Conservation (phyloP, 2,888 invertebrate genomes). For the Drosophila mercatorum region DNA sequence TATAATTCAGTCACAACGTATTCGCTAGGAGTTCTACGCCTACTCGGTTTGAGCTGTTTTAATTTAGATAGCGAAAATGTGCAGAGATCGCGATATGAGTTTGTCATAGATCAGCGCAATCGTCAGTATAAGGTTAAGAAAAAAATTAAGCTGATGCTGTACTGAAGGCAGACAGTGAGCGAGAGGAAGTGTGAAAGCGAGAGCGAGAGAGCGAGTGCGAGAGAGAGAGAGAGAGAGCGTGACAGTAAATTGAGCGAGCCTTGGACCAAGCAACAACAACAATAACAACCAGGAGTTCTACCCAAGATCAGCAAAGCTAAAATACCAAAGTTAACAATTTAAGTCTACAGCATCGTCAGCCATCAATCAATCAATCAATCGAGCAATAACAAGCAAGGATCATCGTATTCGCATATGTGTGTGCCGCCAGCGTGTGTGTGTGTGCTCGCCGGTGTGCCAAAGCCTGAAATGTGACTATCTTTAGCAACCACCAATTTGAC, state of each 20-base stretch:
- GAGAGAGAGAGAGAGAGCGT: not conserved
- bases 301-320: slow-evolving; percentile 52
- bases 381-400: slow-evolving; percentile 17
- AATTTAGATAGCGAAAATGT: slow-evolving; percentile 85
- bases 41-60: slow-evolving; percentile 83
- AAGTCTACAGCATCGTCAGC: slow-evolving; percentile 41
- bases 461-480: slow-evolving; percentile 60
- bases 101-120: slow-evolving; percentile 85
- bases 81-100: slow-evolving; percentile 86
- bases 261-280: slow-evolving; percentile 47
- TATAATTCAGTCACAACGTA: slow-evolving; percentile 84
- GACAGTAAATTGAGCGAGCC: slow-evolving; percentile 24
- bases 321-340: slow-evolving; percentile 74
- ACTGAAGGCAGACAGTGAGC: slow-evolving; percentile 25
- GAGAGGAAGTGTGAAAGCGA: slow-evolving; percentile 7
- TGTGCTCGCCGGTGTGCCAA: slow-evolving; percentile 16
- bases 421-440: slow-evolving; percentile 46
- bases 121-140: slow-evolving; percentile 85
- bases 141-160: slow-evolving; percentile 82
- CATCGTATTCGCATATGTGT: slow-evolving; percentile 21
- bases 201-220: not conserved
- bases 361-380: slow-evolving; percentile 19
- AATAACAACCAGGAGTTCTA: slow-evolving; percentile 28
- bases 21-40: slow-evolving; percentile 84
- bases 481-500: slow-evolving; percentile 23